A percentile compares a stretch with the other conserved stretches of the same genome.
phyloP scores from a whole-genome alignment of 2,113 vertebrate species.

The Trematomus loennbergii region DNA sequence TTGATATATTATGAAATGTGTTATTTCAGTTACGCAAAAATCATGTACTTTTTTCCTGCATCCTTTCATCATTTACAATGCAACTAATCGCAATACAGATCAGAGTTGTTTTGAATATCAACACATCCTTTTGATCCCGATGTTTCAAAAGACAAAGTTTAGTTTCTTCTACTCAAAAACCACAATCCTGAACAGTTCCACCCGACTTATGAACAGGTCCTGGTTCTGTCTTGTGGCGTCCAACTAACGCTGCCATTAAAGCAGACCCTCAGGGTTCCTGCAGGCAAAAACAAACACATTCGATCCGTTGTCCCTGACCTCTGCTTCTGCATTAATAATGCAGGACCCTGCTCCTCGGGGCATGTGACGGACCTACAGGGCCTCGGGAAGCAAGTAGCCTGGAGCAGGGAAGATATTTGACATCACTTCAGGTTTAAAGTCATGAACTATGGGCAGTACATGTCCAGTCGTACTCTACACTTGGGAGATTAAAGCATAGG shows the following conservation, averaged over 20 bases:
- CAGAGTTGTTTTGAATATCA: background rate
- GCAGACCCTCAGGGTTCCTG: slow-evolving; percentile 57
- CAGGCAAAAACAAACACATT: slow-evolving; percentile 38
- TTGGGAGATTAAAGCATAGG: background rate
- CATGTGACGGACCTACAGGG: slow-evolving; percentile 31
- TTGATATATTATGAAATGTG: slow-evolving; percentile 22
- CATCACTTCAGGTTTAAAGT: slow-evolving; percentile 51
- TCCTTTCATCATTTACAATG: background rate
- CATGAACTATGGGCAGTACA: background rate
- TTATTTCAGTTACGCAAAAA: background rate
- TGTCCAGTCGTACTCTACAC: slow-evolving; percentile 6
- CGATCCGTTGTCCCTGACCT: slow-evolving; percentile 54
- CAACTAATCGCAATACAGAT: background rate
- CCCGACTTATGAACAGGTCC: slow-evolving; percentile 16
- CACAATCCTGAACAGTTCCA: background rate
- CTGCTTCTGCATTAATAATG: slow-evolving; percentile 58
- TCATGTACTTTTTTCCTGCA: background rate
- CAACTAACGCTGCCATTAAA: slow-evolving; percentile 61
- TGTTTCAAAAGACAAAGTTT: background rate
- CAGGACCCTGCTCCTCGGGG: slow-evolving; percentile 40
- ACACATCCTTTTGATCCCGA: background rate
- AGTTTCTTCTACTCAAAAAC: background rate
- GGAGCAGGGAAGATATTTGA: slow-evolving; percentile 43
- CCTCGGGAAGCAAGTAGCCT: slow-evolving; percentile 40
- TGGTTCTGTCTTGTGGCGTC: slow-evolving; percentile 18